A percentile compares a stretch with the other conserved stretches of the same genome.
Evolutionary conservation across 1,140 invertebrate genomes (phyloP).

Genomic region (Hyposmocoma kahamanoa): DNA sequence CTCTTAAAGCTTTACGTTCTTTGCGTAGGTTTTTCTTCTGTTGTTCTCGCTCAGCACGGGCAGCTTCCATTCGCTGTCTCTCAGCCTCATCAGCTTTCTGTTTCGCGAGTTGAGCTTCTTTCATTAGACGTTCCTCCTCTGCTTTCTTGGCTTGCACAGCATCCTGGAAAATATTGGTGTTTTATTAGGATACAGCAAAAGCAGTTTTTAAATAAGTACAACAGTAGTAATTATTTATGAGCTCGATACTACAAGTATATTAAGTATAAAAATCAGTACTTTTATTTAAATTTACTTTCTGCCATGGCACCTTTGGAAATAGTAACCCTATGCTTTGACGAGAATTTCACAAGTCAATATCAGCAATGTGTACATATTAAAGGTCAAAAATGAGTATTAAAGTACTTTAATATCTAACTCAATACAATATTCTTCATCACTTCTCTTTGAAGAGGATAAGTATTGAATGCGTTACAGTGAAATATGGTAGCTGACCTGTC

Average conservation of each 20-base stretch:
- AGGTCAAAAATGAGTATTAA: too few species aligned
- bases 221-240: too few species aligned
- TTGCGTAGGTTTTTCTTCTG: conserved; percentile 89
- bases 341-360: too few species aligned
- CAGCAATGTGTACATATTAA: too few species aligned
- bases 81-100: conserved; percentile 89
- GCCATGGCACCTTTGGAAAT: too few species aligned
- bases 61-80: conserved; percentile 84
- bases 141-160: conserved; percentile 87
- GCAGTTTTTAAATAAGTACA: too few species aligned
- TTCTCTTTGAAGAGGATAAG: not conserved
- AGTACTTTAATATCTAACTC: not conserved
- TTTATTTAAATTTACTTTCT: too few species aligned
- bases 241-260: too few species aligned
- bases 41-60: conserved; percentile 90
- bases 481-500: conserved; percentile 79
- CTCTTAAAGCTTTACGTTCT: conserved; percentile 89
- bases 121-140: conserved; percentile 84
- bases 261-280: too few species aligned
- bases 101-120: conserved; percentile 84
- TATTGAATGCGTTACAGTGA: too few species aligned
- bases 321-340: too few species aligned
- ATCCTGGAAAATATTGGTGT: conserved; percentile 74
- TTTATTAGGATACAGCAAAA: too few species aligned
- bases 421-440: not conserved